Conservation (phyloP, 2,797 vertebrate genomes). For the Halcyon chelicuti region DNA sequence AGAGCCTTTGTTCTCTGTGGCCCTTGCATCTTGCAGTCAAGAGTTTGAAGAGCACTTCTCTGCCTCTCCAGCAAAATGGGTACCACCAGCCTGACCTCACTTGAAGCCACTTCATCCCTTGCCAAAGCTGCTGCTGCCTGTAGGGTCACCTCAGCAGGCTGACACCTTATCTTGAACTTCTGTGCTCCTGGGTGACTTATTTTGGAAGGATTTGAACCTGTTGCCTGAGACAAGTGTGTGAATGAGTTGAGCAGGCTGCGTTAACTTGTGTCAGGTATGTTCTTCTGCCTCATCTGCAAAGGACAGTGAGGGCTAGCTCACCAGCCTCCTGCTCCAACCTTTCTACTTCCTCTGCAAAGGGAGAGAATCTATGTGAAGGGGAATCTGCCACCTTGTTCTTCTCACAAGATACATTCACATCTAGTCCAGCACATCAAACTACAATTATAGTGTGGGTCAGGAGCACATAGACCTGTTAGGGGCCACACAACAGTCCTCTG, state of each 20-base stretch:
- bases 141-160: not conserved
- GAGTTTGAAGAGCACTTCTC: not conserved
- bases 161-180: not conserved
- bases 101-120: not conserved
- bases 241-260: not conserved
- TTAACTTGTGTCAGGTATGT: not conserved
- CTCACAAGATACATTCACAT: not conserved
- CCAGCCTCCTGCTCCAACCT: not conserved
- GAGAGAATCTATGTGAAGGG: not conserved
- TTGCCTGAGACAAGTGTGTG: not conserved
- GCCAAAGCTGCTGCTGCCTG: fast-evolving
- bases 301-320: not conserved
- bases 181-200: not conserved
- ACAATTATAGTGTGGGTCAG: not conserved
- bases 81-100: not conserved
- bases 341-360: not conserved
- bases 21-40: not conserved
- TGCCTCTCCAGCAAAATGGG: not conserved
- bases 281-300: not conserved
- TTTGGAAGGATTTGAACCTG: not conserved
- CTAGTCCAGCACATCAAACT: not conserved
- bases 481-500: not conserved
- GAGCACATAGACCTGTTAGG: not conserved
- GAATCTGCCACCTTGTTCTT: fast-evolving
- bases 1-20: not conserved